A percentile compares a stretch with the other conserved stretches of the same genome.
Conservation (phyloP, 2,797 vertebrate genomes). For the Microcaecilia unicolor region DNA sequence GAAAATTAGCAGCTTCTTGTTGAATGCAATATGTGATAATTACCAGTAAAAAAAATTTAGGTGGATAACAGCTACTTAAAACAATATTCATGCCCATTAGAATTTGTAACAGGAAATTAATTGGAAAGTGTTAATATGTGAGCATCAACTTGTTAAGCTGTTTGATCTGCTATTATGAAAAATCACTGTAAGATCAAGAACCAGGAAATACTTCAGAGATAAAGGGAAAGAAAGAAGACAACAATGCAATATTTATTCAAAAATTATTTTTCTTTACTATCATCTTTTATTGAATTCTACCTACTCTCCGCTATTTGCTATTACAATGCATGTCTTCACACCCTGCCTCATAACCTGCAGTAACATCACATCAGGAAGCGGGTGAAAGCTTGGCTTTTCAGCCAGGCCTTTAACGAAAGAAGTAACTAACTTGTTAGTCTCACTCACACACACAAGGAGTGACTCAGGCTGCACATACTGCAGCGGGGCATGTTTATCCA, state of each 20-base stretch:
- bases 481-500: too few relatives aligned
- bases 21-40: constrained; percentile 10
- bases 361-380: too few relatives aligned
- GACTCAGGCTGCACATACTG: too few relatives aligned
- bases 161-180: neutral
- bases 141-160: neutral
- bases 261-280: too few relatives aligned
- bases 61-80: neutral
- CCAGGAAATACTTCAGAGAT: neutral
- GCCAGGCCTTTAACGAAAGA: too few relatives aligned
- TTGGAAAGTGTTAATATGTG: neutral
- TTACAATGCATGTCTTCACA: too few relatives aligned
- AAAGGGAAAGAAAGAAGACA: neutral
- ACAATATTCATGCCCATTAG: neutral
- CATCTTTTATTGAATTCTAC: too few relatives aligned
- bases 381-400: too few relatives aligned
- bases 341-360: too few relatives aligned
- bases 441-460: too few relatives aligned
- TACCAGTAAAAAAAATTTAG: neutral
- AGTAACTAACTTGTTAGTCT: too few relatives aligned
- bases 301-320: too few relatives aligned
- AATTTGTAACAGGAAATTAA: neutral
- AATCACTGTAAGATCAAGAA: neutral
- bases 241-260: neutral
- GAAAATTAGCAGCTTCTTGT: constrained; percentile 14